Conservation (phyloP, 2,797 vertebrate species). For the Moxostoma hubbsi region DNA sequence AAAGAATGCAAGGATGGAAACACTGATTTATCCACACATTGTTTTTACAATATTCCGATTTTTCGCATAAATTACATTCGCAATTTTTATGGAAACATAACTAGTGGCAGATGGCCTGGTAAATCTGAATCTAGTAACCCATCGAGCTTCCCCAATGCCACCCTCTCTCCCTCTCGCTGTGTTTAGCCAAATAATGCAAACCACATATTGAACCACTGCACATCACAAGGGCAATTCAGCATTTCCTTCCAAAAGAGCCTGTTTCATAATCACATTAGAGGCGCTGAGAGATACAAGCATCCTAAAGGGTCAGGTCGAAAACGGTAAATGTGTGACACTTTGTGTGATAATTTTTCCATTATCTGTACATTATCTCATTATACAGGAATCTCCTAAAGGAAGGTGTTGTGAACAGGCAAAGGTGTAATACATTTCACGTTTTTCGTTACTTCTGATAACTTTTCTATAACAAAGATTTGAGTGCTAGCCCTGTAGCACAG, state of each 20-base stretch:
- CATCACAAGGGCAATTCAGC: conserved; percentile 45
- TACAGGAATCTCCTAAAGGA: neutral
- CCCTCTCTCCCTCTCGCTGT: conserved; percentile 41
- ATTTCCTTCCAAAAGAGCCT: conserved; percentile 48
- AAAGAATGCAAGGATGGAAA: no score
- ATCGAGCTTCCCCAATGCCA: conserved; percentile 48
- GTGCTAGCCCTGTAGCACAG: neutral
- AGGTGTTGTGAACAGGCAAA: conserved; percentile 1
- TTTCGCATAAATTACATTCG: no score
- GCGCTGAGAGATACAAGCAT: conserved; percentile 25
- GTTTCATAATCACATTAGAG: conserved; percentile 49
- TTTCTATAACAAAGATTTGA: conserved; percentile 3
- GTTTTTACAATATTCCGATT: no score
- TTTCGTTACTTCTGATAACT: conserved; percentile 19
- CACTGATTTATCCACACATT: no score
- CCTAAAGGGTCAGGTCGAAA: conserved; percentile 42
- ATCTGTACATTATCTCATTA: conserved; percentile 51
- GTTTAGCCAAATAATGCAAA: conserved; percentile 49
- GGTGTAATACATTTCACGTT: conserved; percentile 24
- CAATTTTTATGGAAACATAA: no score
- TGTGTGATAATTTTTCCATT: conserved; percentile 48
- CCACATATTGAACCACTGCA: conserved; percentile 60
- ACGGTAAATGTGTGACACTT: conserved; percentile 48
- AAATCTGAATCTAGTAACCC: conserved; percentile 55
- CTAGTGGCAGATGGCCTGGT: conserved; percentile 54